Percentiles rank a stretch among this genome's conserved stretches.
phyloP scores from a whole-genome alignment of 2,113 vertebrate genomes.

The Sterrhoptilus dennistouni region DNA sequence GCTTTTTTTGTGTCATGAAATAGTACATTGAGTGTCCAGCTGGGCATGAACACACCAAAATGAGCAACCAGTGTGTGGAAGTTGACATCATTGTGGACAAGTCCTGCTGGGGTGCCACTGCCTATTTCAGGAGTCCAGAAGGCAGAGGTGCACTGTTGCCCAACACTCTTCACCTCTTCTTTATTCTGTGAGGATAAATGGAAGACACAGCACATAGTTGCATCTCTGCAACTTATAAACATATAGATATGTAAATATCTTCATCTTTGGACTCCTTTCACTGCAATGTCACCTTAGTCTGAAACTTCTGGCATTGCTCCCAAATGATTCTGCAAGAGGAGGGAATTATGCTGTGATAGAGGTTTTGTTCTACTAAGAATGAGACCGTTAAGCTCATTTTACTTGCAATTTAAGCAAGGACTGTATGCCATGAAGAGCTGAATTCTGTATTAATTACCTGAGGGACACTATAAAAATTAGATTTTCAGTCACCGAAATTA shows the following conservation, averaged over 20 bases:
- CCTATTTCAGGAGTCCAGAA: neutral
- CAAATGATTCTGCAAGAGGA: neutral
- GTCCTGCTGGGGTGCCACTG: neutral
- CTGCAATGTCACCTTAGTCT: neutral
- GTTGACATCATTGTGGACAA: neutral
- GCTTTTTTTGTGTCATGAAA: neutral
- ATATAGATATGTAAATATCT: accelerated
- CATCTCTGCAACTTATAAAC: neutral
- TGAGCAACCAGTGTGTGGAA: accelerated
- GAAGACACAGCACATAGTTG: neutral
- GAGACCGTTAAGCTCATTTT: neutral
- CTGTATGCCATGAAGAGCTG: neutral
- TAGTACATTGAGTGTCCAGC: neutral
- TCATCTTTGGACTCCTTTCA: neutral
- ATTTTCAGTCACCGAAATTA: neutral
- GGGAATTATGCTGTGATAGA: accelerated
- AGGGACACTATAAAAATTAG: neutral
- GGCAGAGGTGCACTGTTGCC: neutral
- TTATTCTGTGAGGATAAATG: neutral
- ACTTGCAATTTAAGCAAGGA: neutral
- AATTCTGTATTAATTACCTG: neutral
- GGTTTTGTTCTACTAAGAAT: neutral
- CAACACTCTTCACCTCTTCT: neutral
- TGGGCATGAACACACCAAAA: neutral
- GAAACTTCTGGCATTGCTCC: neutral